These are phyloP conservation scores for Eumaeus atala DNA, from an alignment of 1,140 invertebrate genomes.

Conservation along the genomic window DNA sequence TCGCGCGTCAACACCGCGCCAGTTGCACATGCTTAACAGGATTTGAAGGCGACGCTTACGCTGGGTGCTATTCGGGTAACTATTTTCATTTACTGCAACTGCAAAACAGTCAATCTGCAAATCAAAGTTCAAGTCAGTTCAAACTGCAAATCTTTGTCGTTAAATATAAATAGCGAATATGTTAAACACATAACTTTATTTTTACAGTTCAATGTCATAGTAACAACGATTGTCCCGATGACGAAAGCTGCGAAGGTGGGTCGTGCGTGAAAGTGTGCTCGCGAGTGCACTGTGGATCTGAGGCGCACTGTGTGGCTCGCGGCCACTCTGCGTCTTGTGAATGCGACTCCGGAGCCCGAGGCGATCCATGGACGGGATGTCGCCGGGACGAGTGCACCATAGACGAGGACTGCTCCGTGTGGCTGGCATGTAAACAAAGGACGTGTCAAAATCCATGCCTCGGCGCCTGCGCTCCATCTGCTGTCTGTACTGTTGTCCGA, in stretches of 20 bases:
- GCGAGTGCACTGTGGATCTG: constrained; percentile 86
- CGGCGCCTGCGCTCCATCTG: constrained; percentile 79
- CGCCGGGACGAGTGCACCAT: constrained; percentile 83
- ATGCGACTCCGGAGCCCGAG: constrained; percentile 83
- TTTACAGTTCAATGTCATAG: constrained; percentile 86
- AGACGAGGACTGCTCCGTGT: constrained; percentile 83
- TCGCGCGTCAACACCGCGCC: constrained; percentile 86
- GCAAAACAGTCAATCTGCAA: too few species aligned
- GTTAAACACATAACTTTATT: constrained; percentile 14
- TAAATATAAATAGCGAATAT: background rate
- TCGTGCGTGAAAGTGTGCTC: constrained; percentile 88
- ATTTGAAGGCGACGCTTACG: constrained; percentile 89
- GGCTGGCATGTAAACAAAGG: constrained; percentile 83
- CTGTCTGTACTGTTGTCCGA: constrained; percentile 83
- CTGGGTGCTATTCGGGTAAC: constrained; percentile 83
- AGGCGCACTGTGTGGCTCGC: constrained; percentile 85
- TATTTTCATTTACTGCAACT: constrained; percentile 11
- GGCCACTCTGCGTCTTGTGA: constrained; percentile 86
- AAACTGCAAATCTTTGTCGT: background rate
- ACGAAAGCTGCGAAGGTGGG: constrained; percentile 88
- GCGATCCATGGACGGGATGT: constrained; percentile 85
- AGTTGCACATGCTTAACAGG: constrained; percentile 89
- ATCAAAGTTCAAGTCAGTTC: too few species aligned
- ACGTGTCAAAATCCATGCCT: constrained; percentile 87
- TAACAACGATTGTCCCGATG: constrained; percentile 87